A percentile compares a stretch with the other conserved stretches of the same genome.
phyloP scores from a whole-genome alignment of 30 jellyfish, hydroid and myxozoan genomes.

The Hydractinia echinata region DNA sequence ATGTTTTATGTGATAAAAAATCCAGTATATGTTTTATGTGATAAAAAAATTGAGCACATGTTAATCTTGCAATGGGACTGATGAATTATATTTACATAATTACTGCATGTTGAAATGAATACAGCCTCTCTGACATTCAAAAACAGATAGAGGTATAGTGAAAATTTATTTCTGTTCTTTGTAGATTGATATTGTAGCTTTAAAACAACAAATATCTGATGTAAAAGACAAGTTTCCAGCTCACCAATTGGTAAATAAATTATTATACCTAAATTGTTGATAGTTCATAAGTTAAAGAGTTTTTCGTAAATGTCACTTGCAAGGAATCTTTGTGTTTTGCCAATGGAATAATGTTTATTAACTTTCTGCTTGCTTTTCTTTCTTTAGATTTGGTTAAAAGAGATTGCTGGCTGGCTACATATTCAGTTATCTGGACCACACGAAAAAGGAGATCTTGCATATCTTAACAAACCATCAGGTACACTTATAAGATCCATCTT shows the following conservation, averaged over 20 bases:
- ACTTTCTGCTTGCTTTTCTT: background rate
- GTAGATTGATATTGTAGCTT: slow-evolving; percentile 42
- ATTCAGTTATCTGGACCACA: slow-evolving; percentile 63
- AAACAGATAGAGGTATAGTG: too few relatives aligned
- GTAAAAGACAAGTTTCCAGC: slow-evolving; percentile 55
- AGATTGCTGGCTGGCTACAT: slow-evolving; percentile 76
- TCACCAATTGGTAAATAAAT: slow-evolving; percentile 51
- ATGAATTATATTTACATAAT: too few relatives aligned
- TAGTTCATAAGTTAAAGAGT: background rate
- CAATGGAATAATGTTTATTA: too few relatives aligned
- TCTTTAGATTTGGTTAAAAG: slow-evolving; percentile 78
- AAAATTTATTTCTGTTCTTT: background rate
- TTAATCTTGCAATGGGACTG: too few relatives aligned
- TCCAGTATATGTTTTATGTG: too few relatives aligned
- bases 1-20: too few relatives aligned
- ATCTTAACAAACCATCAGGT: slow-evolving; percentile 31
- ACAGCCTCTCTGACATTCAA: too few relatives aligned
- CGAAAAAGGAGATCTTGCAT: slow-evolving; percentile 55
- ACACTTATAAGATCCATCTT: background rate
- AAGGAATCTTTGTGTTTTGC: too few relatives aligned
- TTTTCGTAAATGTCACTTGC: background rate
- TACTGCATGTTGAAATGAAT: too few relatives aligned
- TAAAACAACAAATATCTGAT: slow-evolving; percentile 32
- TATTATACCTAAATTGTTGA: background rate
- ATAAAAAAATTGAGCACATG: too few relatives aligned